Conservation (phyloP, 1,140 invertebrate genomes). For the Drosophila littoralis region DNA sequence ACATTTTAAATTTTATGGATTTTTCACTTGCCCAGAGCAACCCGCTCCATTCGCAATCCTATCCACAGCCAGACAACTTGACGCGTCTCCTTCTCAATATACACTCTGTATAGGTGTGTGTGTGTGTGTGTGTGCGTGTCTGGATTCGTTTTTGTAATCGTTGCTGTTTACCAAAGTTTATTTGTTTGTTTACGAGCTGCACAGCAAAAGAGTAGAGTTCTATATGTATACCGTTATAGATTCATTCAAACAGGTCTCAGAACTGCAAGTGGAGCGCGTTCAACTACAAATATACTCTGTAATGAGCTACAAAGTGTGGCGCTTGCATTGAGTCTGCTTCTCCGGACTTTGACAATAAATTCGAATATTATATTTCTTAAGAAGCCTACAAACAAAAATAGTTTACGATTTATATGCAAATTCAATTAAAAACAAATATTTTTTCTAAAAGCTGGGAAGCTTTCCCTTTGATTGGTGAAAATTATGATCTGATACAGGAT, state of each 20-base stretch:
- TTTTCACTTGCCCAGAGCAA: conserved; percentile 33
- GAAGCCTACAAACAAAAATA: no score
- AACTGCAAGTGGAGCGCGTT: background rate
- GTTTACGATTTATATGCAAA: no score
- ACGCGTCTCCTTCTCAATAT: conserved; percentile 28
- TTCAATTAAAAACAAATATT: no score
- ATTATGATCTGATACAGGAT: no score
- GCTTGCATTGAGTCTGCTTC: no score
- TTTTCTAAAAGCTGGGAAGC: no score
- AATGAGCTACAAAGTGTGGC: background rate
- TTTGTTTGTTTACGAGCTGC: conserved; percentile 45
- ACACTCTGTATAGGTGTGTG: background rate
- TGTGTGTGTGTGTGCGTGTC: background rate
- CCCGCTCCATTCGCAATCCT: conserved; percentile 23
- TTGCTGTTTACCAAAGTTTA: conserved; percentile 47
- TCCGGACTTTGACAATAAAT: no score
- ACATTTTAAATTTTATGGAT: conserved; percentile 78
- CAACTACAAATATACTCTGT: background rate
- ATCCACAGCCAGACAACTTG: conserved; percentile 37
- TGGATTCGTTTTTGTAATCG: conserved; percentile 30
- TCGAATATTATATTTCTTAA: no score
- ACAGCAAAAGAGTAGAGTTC: conserved; percentile 7
- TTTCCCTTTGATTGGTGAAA: no score
- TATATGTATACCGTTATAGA: background rate
- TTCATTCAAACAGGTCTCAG: background rate